Percentiles rank a stretch among this genome's conserved stretches.
Evolutionary conservation across 2,113 vertebrate genomes (phyloP).

Genomic region (Hyaena hyaena): DNA sequence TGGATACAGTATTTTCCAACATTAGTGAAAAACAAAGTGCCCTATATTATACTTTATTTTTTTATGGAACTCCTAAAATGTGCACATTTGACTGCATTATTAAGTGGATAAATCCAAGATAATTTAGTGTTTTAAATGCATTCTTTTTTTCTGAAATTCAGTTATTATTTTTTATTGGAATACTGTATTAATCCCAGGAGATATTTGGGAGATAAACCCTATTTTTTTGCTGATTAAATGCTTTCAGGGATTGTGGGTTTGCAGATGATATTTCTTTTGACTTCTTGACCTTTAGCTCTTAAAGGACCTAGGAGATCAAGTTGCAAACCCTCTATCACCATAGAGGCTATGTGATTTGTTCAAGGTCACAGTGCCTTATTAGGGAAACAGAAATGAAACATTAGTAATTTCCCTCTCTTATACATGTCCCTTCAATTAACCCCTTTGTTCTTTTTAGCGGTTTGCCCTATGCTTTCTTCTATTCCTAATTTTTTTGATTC

Average conservation of each 20-base stretch:
- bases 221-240: not conserved
- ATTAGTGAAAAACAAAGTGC: not conserved
- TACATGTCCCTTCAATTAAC: not conserved
- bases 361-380: not conserved
- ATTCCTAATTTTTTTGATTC: not conserved
- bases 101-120: not conserved
- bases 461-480: not conserved
- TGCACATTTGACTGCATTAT: not conserved
- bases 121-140: not conserved
- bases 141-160: not conserved
- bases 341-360: not conserved
- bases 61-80: not conserved
- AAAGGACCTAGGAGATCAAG: not conserved
- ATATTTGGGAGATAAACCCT: not conserved
- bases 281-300: not conserved
- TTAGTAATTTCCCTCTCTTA: not conserved
- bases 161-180: not conserved
- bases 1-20: not conserved
- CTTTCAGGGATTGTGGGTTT: not conserved
- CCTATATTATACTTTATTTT: not conserved
- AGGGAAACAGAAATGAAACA: not conserved
- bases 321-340: not conserved
- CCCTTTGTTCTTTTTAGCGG: not conserved
- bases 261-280: not conserved
- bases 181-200: not conserved